Evolutionary conservation across 2,888 invertebrate species (phyloP), one percentile per base, ranked within the genome.

Genomic region (Theristus sp.): DNA sequence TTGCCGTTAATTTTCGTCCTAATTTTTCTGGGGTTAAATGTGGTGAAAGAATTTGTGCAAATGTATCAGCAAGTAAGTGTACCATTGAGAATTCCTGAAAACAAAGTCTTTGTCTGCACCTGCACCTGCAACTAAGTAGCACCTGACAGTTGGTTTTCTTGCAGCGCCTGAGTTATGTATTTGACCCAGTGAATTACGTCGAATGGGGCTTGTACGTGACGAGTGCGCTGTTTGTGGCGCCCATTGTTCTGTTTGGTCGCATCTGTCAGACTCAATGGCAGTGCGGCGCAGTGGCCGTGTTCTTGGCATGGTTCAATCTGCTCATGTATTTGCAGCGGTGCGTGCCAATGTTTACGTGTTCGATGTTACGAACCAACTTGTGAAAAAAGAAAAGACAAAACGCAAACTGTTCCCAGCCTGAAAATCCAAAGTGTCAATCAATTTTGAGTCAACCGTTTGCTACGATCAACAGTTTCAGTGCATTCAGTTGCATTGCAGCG

Each of bases 301-400:
- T 90, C 71, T 75, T 89, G 26, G 84, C 87, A 57, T 90, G 89
- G 89, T 87, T 89, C 72, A 86, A 87, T 70, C 77, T 89, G 28
- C 78, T 90, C 0, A 79, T 90, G 1, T 82, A 87, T 63, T 78
- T 89, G 22, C 88, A 89, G 75, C 81, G 88, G 81, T 80, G 38
- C 6, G n/a, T n/a, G n/a, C n/a, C n/a, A n/a, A n/a, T n/a, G n/a
- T n/a, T n/a, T n/a, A n/a, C n/a, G n/a, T n/a, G n/a, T n/a, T n/a
- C n/a, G n/a, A n/a, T n/a, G n/a, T n/a, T n/a, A n/a, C n/a, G n/a
- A n/a, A n/a, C n/a, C n/a, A n/a, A n/a, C n/a, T n/a, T n/a, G n/a
- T n/a, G n/a, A n/a, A n/a, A n/a, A n/a, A 38, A 38, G 6, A 17
- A 17, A 38, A 38, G 10, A 38, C 17, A 38, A n/a, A 38, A 38